phyloP scores from a whole-genome alignment of 1,140 invertebrate genomes.

The Triops cancriformis region DNA sequence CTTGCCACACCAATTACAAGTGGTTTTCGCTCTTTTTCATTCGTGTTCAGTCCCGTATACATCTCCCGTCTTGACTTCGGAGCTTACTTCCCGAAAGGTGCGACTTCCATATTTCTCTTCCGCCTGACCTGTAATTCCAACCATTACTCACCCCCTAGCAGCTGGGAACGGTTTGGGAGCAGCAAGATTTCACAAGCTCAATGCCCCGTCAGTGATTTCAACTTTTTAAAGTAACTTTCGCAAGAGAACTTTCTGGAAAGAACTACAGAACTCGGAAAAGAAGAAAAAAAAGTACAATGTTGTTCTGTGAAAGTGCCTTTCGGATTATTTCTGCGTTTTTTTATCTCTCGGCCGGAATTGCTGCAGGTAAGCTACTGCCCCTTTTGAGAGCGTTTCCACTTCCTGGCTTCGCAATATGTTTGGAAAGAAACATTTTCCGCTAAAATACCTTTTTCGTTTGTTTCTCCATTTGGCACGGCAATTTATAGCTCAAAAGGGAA shows the following conservation, averaged over 20 bases:
- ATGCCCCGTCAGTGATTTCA: not conserved
- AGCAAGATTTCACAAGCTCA: not conserved
- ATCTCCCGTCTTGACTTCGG: not conserved
- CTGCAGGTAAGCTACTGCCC: not conserved
- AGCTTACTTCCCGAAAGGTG: not conserved
- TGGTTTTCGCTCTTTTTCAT: not conserved
- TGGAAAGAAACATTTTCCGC: not conserved
- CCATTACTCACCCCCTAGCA: not conserved
- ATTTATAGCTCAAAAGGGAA: conserved; percentile 12
- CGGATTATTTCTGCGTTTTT: not conserved
- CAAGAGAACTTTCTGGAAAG: not conserved
- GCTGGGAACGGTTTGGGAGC: not conserved
- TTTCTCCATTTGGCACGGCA: not conserved
- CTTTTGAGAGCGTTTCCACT: not conserved
- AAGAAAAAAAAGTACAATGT: not conserved
- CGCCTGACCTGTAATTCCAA: not conserved
- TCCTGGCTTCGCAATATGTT: not conserved
- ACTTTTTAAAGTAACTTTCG: not conserved
- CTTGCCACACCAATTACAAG: not conserved
- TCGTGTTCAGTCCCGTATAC: not conserved
- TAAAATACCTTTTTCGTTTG: not conserved
- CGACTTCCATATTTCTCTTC: not conserved
- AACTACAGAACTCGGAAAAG: not conserved
- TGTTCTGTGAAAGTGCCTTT: not conserved
- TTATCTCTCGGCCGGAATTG: not conserved